These are phyloP conservation scores for Deroptyus accipitrinus DNA, from an alignment of 2,113 vertebrate genomes.

Conservation along the genomic window DNA sequence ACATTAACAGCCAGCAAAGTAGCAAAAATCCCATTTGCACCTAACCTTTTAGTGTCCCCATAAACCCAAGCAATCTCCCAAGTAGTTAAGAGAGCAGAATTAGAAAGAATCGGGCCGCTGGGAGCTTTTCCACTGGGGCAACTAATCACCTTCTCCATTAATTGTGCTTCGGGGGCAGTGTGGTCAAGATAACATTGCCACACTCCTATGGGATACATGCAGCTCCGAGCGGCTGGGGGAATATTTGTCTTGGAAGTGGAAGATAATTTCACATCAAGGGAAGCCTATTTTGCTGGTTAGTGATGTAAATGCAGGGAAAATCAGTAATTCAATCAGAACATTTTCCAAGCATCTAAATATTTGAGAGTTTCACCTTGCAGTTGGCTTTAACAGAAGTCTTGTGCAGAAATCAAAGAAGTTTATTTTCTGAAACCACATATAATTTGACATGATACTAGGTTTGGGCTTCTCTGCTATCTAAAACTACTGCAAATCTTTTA, in stretches of 20 bases:
- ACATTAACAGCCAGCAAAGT: not conserved
- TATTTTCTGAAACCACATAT: not conserved
- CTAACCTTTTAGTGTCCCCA: not conserved
- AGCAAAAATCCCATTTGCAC: not conserved
- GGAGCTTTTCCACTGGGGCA: not conserved
- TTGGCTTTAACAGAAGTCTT: not conserved
- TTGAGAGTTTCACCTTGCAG: not conserved
- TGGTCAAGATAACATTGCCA: not conserved
- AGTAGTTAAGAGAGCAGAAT: not conserved
- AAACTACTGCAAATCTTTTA: not conserved
- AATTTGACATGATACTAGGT: rapidly evolving
- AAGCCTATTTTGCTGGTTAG: not conserved
- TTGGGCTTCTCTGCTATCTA: not conserved
- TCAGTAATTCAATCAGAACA: not conserved
- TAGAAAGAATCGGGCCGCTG: not conserved
- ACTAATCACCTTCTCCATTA: not conserved
- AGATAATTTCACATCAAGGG: not conserved
- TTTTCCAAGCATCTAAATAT: not conserved
- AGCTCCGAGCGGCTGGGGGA: not conserved
- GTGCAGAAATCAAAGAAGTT: not conserved
- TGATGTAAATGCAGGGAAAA: not conserved
- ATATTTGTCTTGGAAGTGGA: not conserved
- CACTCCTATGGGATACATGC: not conserved
- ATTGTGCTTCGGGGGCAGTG: not conserved
- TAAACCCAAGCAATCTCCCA: not conserved